Percentiles rank a stretch among this genome's conserved stretches.
These are phyloP conservation scores for Astyanax mexicanus DNA, from an alignment of 2,797 vertebrate genomes.

Conservation along the genomic window DNA sequence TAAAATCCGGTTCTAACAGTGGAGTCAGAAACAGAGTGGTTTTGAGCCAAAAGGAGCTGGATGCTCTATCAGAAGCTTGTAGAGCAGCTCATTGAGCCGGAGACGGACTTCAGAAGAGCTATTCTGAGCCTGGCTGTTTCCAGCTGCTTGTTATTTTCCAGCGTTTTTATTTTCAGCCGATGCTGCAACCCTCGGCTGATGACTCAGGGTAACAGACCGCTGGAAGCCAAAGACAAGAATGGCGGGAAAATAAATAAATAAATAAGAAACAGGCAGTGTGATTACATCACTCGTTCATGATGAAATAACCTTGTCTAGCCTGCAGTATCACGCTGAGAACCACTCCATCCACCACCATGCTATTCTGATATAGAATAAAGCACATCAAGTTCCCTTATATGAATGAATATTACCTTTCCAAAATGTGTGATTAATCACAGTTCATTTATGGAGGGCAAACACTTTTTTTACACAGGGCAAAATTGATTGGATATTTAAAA, in stretches of 20 bases:
- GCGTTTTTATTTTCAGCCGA: slow-evolving; percentile 27
- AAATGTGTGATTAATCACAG: too few relatives aligned
- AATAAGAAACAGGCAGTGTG: background rate
- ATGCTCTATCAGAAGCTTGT: background rate
- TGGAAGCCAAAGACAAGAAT: slow-evolving; percentile 12
- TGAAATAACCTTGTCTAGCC: slow-evolving; percentile 19
- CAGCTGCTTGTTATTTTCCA: slow-evolving; percentile 15
- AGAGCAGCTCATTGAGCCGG: slow-evolving; percentile 21
- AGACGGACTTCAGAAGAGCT: slow-evolving; percentile 17
- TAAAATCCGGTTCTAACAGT: too few relatives aligned
- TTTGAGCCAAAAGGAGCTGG: background rate
- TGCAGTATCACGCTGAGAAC: background rate
- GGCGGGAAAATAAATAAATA: background rate
- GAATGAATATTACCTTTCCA: too few relatives aligned
- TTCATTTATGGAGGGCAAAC: too few relatives aligned
- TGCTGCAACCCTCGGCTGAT: slow-evolving; percentile 13
- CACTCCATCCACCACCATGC: too few relatives aligned
- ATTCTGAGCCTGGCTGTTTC: slow-evolving; percentile 21
- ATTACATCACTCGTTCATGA: slow-evolving; percentile 13
- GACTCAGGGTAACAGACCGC: slow-evolving; percentile 30
- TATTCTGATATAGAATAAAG: too few relatives aligned
- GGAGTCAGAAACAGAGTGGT: background rate
- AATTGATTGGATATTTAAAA: too few relatives aligned
- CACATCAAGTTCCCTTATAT: too few relatives aligned
- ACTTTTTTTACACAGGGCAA: too few relatives aligned